A percentile compares a stretch with the other conserved stretches of the same genome.
Conservation (phyloP, 2,888 invertebrate genomes). For the Dendrolimus pini region DNA sequence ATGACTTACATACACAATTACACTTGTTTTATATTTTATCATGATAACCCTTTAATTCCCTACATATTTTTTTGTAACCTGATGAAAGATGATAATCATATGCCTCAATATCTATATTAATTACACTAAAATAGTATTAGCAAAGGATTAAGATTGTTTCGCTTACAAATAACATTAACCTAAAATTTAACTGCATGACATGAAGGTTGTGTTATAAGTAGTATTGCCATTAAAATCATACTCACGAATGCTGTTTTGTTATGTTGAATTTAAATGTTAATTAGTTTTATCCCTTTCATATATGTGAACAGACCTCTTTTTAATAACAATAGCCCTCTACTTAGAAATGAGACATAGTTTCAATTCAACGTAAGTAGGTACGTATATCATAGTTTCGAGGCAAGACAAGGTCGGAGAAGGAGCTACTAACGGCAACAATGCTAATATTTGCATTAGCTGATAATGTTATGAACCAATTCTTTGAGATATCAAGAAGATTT, state of each 20-base stretch:
- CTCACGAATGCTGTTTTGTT: neutral
- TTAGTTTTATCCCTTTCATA: neutral
- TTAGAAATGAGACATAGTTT: constrained; percentile 36
- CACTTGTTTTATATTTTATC: neutral
- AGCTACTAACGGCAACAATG: constrained; percentile 55
- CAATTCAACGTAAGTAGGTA: constrained; percentile 15
- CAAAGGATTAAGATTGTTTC: too few species aligned
- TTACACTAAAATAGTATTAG: neutral
- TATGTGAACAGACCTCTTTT: constrained; percentile 28
- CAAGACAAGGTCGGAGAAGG: constrained; percentile 49
- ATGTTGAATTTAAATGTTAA: neutral
- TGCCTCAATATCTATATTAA: neutral
- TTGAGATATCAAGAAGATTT: constrained; percentile 66
- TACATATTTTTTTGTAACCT: neutral
- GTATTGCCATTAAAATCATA: neutral
- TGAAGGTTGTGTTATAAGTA: too few species aligned
- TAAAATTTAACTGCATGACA: too few species aligned
- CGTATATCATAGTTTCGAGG: constrained; percentile 43
- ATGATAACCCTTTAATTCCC: neutral
- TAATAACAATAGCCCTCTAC: constrained; percentile 39
- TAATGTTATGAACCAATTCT: constrained; percentile 72
- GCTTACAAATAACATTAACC: too few species aligned
- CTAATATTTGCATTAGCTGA: constrained; percentile 65
- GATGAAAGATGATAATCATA: neutral
- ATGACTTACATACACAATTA: neutral